Evolutionary conservation across 2,888 invertebrate genomes (phyloP).

Genomic region (Nyleta sp.): DNA sequence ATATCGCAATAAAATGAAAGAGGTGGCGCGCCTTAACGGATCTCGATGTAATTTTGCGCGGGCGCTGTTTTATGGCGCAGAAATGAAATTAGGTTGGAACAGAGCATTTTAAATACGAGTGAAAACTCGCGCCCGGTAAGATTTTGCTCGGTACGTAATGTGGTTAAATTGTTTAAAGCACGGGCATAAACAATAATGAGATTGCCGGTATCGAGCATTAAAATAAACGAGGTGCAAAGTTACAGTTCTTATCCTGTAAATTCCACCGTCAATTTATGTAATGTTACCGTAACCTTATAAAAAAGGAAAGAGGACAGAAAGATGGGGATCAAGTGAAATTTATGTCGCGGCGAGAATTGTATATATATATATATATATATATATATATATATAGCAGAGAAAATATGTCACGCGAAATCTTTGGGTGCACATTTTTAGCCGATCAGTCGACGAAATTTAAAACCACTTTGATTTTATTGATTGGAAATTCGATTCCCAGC

Average conservation of each 20-base stretch:
- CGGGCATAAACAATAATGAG: constrained; percentile 20
- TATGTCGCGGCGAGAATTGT: too few relatives aligned
- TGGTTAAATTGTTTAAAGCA: constrained; percentile 5
- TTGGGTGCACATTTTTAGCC: too few relatives aligned
- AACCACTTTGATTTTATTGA: too few relatives aligned
- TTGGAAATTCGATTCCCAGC: too few relatives aligned
- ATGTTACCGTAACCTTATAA: not conserved
- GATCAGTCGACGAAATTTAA: too few relatives aligned
- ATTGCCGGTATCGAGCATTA: constrained; percentile 6
- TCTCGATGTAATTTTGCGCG: constrained; percentile 20
- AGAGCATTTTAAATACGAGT: constrained; percentile 13
- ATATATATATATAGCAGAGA: too few relatives aligned
- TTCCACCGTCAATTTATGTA: not conserved
- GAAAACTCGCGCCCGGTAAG: constrained; percentile 3
- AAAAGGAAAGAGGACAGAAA: constrained; percentile 1
- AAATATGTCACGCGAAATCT: too few relatives aligned
- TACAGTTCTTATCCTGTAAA: not conserved
- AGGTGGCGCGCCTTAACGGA: constrained; percentile 2
- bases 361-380: too few relatives aligned
- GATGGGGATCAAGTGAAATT: too few relatives aligned
- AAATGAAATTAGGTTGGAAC: constrained; percentile 31
- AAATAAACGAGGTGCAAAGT: constrained; percentile 13
- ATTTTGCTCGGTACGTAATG: constrained; percentile 8
- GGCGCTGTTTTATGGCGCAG: constrained; percentile 25
- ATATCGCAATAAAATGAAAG: constrained; percentile 5